Conservation (phyloP, 2,113 vertebrate species). For the Cercocebus atys region DNA sequence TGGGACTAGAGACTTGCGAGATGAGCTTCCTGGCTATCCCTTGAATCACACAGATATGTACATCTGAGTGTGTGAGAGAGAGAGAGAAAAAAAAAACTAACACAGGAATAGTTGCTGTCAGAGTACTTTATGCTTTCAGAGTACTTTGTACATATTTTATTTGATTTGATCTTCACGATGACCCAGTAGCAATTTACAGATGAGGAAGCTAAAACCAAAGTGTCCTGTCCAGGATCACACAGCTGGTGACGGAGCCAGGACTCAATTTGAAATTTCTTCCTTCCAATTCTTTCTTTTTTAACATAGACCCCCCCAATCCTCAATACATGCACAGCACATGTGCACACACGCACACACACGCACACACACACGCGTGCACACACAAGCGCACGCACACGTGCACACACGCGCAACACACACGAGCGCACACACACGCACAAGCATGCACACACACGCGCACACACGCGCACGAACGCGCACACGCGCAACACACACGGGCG, state of each 20-base stretch:
- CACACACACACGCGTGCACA: no score
- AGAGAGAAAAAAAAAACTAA: background rate
- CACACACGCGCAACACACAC: background rate
- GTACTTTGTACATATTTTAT: background rate
- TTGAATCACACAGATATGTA: background rate
- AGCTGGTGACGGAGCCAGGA: background rate
- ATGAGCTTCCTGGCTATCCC: background rate
- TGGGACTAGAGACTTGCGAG: background rate
- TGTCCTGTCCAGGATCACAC: background rate
- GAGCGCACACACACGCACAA: fast-evolving
- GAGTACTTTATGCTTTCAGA: background rate
- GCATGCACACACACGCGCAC: no score
- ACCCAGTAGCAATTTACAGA: background rate
- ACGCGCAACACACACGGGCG: fast-evolving
- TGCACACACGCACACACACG: background rate
- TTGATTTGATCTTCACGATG: background rate
- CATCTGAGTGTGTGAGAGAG: background rate
- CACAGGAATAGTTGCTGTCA: background rate
- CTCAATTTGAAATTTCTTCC: background rate
- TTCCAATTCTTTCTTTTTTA: constrained; percentile 4
- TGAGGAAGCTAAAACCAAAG: constrained; percentile 7
- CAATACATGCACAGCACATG: background rate
- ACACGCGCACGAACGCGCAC: no score
- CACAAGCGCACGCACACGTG: no score
- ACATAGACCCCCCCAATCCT: background rate